Evolutionary conservation across 2,797 vertebrate genomes (phyloP).

Genomic region (Delichon dasypus): DNA sequence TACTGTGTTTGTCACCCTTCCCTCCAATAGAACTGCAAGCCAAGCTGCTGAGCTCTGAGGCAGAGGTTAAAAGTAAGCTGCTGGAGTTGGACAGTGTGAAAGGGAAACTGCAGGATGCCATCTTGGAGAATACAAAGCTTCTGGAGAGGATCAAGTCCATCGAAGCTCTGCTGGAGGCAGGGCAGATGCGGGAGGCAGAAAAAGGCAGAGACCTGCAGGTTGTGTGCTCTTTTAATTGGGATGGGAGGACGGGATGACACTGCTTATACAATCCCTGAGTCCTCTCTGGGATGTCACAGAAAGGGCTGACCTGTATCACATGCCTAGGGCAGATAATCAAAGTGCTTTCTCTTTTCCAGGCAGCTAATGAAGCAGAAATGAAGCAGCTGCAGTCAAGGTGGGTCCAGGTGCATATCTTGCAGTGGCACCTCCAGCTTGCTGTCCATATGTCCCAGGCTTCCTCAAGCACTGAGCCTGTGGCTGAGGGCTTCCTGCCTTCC

Average conservation of each 20-base stretch:
- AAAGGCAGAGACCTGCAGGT: conserved; percentile 73
- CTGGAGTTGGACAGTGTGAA: conserved; percentile 79
- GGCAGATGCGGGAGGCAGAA: conserved; percentile 74
- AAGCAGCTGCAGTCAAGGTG: conserved; percentile 83
- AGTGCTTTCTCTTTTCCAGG: conserved; percentile 53
- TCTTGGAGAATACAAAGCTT: conserved; percentile 81
- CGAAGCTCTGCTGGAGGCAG: conserved; percentile 85
- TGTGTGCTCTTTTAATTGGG: not conserved
- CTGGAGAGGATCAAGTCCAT: conserved; percentile 83
- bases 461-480: not conserved
- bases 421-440: not conserved
- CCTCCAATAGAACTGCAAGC: conserved; percentile 80
- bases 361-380: conserved; percentile 76
- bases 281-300: not conserved
- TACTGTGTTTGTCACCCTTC: not conserved
- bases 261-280: not conserved
- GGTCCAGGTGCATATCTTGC: not conserved
- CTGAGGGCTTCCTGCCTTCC: not conserved
- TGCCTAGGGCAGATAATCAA: not conserved
- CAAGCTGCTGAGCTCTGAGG: conserved; percentile 78
- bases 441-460: not conserved
- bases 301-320: not conserved
- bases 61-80: conserved; percentile 77
- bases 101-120: conserved; percentile 78
- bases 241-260: not conserved